Base-by-base conservation (phyloP, 2,888 invertebrate species). In the Melikaiella ostensackeni region DNA sequence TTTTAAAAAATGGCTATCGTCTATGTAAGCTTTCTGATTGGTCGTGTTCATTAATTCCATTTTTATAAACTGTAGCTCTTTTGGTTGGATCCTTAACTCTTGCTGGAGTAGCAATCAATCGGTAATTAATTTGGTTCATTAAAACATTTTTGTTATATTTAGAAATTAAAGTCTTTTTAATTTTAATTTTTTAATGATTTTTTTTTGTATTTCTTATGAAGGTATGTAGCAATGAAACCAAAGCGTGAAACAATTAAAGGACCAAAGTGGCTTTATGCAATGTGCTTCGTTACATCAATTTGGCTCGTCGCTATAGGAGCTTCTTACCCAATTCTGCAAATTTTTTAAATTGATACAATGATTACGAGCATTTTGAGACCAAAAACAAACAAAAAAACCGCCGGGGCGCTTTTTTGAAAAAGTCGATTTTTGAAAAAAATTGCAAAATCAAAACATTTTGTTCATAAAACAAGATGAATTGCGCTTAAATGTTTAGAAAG, bases 101-200 rank as follows among this genome's bases (percentile, higher is more conserved):
- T 24, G 91, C 93, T 16, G 92, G 92, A 21, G 93, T 94, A 27
- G 94, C 94, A 3, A 80, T 94, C 74, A 94, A 94, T 85, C 91
- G 94, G 74, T 94, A 94, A 81, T 89, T 92, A 86, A 93, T 92
- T 46, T 19, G 5, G 7, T 59, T 91, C 93, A 1, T 66, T 50
- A 74, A 2, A 6, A 38, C 11, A 11, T 38, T 38, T 38, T 38
- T 11, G n/a, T 35, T 33, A 35, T 11, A 9, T 38, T 11, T 38
- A 38, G 9, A 38, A 38, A 38, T 38, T 38, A 38, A 35, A 9
- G 35, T 35, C 1, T 35, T 1, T 35, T 35, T 35, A 35, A 11
- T 35, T 35, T 11, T 11, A 33, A 33, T 11, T 35, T 35, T 1
- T 11, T 35, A 0, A 35, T 11, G 19, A 27, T 30, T 61, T n/a